Percentiles rank a stretch among this genome's conserved stretches.
Conservation (phyloP, 2,113 vertebrate genomes). For the Pionites leucogaster region DNA sequence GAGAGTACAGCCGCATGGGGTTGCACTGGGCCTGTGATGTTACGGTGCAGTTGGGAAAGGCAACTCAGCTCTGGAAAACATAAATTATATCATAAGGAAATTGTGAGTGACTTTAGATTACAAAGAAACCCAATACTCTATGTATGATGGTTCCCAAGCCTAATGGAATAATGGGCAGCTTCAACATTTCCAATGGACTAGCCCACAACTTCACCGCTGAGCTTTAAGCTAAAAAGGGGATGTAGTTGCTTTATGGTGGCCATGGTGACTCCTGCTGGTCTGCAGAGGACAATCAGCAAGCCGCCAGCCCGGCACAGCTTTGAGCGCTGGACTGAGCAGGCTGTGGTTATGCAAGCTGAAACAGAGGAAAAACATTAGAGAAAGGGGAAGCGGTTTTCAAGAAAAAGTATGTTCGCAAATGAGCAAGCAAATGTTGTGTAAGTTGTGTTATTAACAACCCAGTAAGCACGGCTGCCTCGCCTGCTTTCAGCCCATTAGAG, state of each 20-base stretch:
- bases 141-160: neutral
- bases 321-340: neutral
- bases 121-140: neutral
- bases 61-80: neutral
- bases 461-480: neutral
- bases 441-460: slow-evolving; percentile 24
- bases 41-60: neutral
- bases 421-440: neutral
- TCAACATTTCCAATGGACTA: neutral
- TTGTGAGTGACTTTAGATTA: neutral
- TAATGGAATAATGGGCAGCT: neutral
- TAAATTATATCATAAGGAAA: neutral
- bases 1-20: neutral
- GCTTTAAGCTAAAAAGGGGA: neutral
- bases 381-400: neutral
- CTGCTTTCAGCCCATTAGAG: slow-evolving; percentile 9
- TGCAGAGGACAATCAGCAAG: neutral
- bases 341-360: neutral
- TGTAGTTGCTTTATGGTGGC: neutral
- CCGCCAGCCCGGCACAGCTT: neutral
- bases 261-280: rapidly evolving
- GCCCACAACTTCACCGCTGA: neutral
- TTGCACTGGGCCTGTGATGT: neutral
- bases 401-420: neutral
- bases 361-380: neutral